A percentile compares a stretch with the other conserved stretches of the same genome.
phyloP scores from a whole-genome alignment of 2,888 invertebrate genomes.

The Cheilosia grossa region DNA sequence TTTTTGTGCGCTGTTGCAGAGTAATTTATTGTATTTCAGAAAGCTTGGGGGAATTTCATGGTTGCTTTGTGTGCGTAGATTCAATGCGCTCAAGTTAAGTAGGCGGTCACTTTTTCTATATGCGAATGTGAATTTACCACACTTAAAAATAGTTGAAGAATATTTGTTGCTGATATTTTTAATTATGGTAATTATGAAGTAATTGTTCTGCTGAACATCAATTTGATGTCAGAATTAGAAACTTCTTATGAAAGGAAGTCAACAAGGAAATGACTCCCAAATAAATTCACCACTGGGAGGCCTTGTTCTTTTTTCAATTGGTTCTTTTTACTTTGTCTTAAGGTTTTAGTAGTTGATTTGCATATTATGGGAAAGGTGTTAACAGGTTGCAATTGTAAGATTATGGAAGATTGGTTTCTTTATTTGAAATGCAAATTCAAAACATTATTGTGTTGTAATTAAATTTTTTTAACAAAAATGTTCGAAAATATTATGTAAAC shows the following conservation, averaged over 20 bases:
- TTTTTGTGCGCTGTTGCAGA: constrained; percentile 45
- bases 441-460: too few species aligned
- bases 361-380: too few species aligned
- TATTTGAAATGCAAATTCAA: too few species aligned
- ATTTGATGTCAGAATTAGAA: not conserved
- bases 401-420: too few species aligned
- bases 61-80: constrained; percentile 26
- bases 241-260: not conserved
- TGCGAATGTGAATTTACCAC: not conserved
- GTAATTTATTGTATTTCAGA: constrained; percentile 50
- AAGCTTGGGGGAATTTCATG: constrained; percentile 52
- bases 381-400: too few species aligned
- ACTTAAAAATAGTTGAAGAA: not conserved
- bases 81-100: constrained; percentile 28
- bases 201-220: constrained; percentile 10
- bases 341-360: too few species aligned
- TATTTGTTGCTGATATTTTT: not conserved
- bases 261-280: not conserved
- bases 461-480: too few species aligned
- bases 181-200: constrained; percentile 22
- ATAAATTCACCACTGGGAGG: too few species aligned
- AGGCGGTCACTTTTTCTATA: constrained; percentile 20
- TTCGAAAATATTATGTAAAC: too few species aligned
- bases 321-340: too few species aligned
- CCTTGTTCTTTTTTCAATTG: too few species aligned